A percentile compares a stretch with the other conserved stretches of the same genome.
These are phyloP conservation scores for Planococcus citri DNA, from an alignment of 1,140 invertebrate species.

Conservation along the genomic window DNA sequence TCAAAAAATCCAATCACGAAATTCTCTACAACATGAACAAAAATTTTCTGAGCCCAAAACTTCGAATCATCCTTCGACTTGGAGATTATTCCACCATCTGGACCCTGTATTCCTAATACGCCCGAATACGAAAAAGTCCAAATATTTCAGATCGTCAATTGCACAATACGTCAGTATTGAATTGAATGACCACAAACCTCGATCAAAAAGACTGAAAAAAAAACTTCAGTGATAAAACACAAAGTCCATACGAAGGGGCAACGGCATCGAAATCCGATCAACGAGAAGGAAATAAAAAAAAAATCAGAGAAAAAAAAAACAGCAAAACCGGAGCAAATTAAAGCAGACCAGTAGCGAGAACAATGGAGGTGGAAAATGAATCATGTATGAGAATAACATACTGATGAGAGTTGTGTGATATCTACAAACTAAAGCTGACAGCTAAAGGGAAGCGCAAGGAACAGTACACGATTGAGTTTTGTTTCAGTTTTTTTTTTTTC, in stretches of 20 bases:
- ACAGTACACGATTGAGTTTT: conserved; percentile 15
- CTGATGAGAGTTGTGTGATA: conserved; percentile 20
- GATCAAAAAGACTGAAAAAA: no score
- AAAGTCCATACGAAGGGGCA: no score
- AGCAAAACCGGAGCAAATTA: conserved; percentile 20
- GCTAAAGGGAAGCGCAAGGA: conserved; percentile 10
- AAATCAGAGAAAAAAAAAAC: not conserved
- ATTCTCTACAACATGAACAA: no score
- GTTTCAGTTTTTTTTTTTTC: not conserved
- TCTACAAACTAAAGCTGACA: conserved; percentile 15
- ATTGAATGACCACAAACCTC: not conserved
- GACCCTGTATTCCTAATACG: no score
- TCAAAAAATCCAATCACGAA: no score
- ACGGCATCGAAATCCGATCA: not conserved
- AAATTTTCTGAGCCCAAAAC: no score
- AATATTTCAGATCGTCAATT: no score
- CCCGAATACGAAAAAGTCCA: no score
- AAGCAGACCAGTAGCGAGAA: conserved; percentile 12
- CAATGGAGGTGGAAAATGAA: conserved; percentile 20
- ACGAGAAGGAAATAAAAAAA: not conserved
- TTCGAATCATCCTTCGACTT: no score
- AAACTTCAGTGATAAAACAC: no score
- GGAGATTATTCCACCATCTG: no score
- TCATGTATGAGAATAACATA: conserved; percentile 19
- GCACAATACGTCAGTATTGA: no score